A percentile compares a stretch with the other conserved stretches of the same genome.
These are phyloP conservation scores for Lepidocyrtoides sp. DNA, from an alignment of 2,888 invertebrate species.

Conservation along the genomic window DNA sequence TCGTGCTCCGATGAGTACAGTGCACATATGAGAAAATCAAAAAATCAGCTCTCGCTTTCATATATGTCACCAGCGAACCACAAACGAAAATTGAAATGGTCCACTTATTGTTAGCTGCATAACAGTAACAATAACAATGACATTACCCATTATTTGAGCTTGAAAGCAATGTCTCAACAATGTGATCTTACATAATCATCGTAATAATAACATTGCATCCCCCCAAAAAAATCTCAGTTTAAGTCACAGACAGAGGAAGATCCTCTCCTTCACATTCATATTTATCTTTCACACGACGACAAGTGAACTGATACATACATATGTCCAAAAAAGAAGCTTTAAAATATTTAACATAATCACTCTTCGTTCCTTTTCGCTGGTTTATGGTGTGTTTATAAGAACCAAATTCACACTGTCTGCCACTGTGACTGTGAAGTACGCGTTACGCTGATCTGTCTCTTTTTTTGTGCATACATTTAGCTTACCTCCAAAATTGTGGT, in stretches of 20 bases:
- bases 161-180: conserved; percentile 74
- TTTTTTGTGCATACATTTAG: background rate
- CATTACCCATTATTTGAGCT: conserved; percentile 79
- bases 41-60: conserved; percentile 75
- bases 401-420: conserved; percentile 33
- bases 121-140: conserved; percentile 76
- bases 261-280: conserved; percentile 65
- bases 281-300: conserved; percentile 73
- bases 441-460: background rate
- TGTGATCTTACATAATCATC: conserved; percentile 73
- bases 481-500: conserved; percentile 31
- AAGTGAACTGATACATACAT: conserved; percentile 79
- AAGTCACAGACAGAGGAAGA: conserved; percentile 68
- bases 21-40: conserved; percentile 65
- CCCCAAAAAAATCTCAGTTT: conserved; percentile 59
- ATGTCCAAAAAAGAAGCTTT: conserved; percentile 77
- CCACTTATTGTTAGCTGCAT: conserved; percentile 72
- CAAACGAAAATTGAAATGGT: conserved; percentile 76
- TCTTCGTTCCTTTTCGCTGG: conserved; percentile 46
- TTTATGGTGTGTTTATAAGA: conserved; percentile 47
- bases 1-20: conserved; percentile 73
- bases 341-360: conserved; percentile 76
- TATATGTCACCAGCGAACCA: conserved; percentile 78
- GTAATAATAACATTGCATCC: conserved; percentile 47
- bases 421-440: background rate